Base-by-base conservation (phyloP, 2,888 invertebrate species). In the Allolobophora icterica region DNA sequence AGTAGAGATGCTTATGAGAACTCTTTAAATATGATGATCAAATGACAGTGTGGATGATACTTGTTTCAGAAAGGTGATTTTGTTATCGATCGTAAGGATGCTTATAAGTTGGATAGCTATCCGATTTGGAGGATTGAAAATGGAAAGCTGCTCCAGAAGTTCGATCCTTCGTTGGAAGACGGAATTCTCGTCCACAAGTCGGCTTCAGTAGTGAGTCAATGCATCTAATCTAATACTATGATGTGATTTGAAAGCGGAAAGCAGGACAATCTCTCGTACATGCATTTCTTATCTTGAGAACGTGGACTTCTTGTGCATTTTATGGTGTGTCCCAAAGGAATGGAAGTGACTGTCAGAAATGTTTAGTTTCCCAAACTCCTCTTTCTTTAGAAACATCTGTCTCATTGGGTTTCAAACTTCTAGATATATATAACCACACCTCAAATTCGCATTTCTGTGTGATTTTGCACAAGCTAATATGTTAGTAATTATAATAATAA, bases 61-160 rank as follows among this genome's bases (percentile, higher is more conserved):
- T 71, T 13, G 17, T 35, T 40, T n/a, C 84, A 92, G 92, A 92
- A 92, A 87, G 92, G 92, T 35, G 92, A 92, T 84, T 92, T 92
- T 90, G 92, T 92, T 34, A 89, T 92, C 30, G 92, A 92, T 34
- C 91, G 90, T 34, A 92, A 92, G 84, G 92, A 92, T 90, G 91
- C 92, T 19, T 92, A 92, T 58, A 91, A 92, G 84, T 40, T 90
- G 35, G 90, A 91, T 35, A 87, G 87, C 35, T 92, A 91, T 83
- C 90, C 92, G 8, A 92, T 92, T 38, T 92, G 92, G 92, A 91
- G 92, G 83, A 92, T 92, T 40, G 92, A 92, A 87, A 92, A 91
- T 42, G 91, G 91, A 6, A 92, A 91, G 71, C 91, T 92, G 15
- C 52, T 92, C 38, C 92, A 92, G 84, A 92, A 92, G 83, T 92